Base-by-base conservation (phyloP, 1,140 invertebrate genomes). In the Drosophila burlai region DNA sequence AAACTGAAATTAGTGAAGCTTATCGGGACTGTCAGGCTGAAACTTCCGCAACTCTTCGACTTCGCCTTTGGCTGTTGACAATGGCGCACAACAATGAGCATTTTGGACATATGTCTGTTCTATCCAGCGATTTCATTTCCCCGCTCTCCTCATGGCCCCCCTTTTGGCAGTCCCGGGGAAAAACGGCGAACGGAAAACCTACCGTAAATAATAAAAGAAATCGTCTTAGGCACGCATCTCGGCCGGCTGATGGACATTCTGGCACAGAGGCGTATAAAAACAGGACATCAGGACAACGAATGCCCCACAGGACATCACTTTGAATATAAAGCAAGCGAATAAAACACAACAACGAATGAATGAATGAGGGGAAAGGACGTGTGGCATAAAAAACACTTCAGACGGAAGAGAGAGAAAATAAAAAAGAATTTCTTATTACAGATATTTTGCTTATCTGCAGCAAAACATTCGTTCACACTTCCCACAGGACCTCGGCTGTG, bases 341-440 rank as follows among this genome's bases (percentile, higher is more conserved):
- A 87, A 87, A 87, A 89, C 76, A 86, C 82, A 85, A 58, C 68
- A 80, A 21, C 63, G 60, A 58, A 63, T 61, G 79, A 69, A 60
- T 43, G 63, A 9, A 31, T 31, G 49, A 50, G 18, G 26, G 59
- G 58, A 61, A 73, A 38, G 59, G 66, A 86, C 84, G 84, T 87
- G 84, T 87, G 84, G 84, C 84, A 87, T 87, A 87, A 87, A 87
- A 89, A 87, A 89, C 84, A 84, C 83, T 89, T 83, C 46, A 66
- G 45, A 55, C 40, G 62, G 29, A 42, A 42, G 29, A 52, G 29
- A 34, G 40, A 75, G 75, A 64, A 84, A 84, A 87, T 89, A 87
- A 87, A 87, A 87, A 84, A 87, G 84, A 87, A 89, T 87, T 87
- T 87, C 84, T 87, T 87, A 87, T 87, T 89, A 87, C 84, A 84